Base-by-base conservation (phyloP, 2,797 vertebrate genomes). In the Bovichtus variegatus region DNA sequence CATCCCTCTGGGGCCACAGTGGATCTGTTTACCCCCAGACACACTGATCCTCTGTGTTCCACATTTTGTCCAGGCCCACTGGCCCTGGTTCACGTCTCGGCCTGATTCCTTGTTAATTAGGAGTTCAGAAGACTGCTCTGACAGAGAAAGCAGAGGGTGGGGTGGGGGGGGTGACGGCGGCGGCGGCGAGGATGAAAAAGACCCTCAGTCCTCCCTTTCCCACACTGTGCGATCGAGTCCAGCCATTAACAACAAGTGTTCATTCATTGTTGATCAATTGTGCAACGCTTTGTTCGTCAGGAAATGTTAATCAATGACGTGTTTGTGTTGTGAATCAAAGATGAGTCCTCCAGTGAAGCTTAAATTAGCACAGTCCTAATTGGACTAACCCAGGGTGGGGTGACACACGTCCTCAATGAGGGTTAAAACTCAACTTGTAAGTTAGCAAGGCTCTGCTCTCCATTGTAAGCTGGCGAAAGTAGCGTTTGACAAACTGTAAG, bases 51-150 rank as follows among this genome's bases (percentile, higher is more conserved):
- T 92, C 84, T 91, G 84, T 91, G 67, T 68, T 75, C 71, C 60
- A 64, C 78, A 74, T 88, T 71, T 63, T 76, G 81, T 85, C 51
- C 67, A 16, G 62, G 77, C 80, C 80, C 41, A 25, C 76, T 73
- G 87, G 78, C 81, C 79, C 57, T 38, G 13, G 61, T 86, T 86
- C 82, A 79, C 84, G 79, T 81, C 80, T 81, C 72, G 2, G 76
- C 78, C 80, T 74, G 63, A 81, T 81, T 89, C 79, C 78, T 74
- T 82, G 74, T 89, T 92, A 92, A 93, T 94, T 90, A 90, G 89
- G 78, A 58, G 78, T 87, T 83, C 82, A 71, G 72, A 54, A 73
- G 83, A 83, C 79, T 58, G 73, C 43, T 67, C 75, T 62, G 67
- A 83, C 44, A 40, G 80, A 67, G 54, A 74, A 61, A 76, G 71